Evolutionary conservation across 64 coral and sea anemone genomes (phyloP).

Genomic region (Catalaphyllia jardinei): DNA sequence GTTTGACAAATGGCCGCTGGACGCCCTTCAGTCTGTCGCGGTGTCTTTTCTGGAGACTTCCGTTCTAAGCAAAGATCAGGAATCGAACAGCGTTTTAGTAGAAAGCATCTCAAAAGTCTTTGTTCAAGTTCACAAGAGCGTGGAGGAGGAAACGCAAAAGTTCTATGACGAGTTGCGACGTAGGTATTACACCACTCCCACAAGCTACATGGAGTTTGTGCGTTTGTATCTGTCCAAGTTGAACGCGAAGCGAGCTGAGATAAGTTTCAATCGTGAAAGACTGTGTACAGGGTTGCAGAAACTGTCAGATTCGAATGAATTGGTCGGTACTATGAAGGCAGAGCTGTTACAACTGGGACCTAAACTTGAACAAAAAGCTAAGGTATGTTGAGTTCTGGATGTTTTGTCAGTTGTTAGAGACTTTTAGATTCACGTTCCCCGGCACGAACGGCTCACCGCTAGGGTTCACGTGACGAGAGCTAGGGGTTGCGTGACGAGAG

Average conservation of each 20-base stretch:
- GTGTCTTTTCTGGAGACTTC: constrained; percentile 64
- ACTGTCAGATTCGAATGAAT: constrained; percentile 73
- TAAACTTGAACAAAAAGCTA: constrained; percentile 87
- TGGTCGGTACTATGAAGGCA: constrained; percentile 83
- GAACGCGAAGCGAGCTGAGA: constrained; percentile 70
- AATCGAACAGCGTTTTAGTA: constrained; percentile 27
- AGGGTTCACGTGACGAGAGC: too few species aligned
- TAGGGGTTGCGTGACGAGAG: too few species aligned
- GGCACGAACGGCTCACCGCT: too few species aligned
- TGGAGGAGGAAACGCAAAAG: constrained; percentile 39
- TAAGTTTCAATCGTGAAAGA: constrained; percentile 69
- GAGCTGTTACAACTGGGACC: constrained; percentile 83
- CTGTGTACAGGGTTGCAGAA: constrained; percentile 78
- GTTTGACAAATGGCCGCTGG: constrained; percentile 95
- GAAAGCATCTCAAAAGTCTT: constrained; percentile 70
- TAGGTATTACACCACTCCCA: constrained; percentile 81
- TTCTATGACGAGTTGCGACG: constrained; percentile 89
- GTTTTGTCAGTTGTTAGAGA: too few species aligned
- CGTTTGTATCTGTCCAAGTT: constrained; percentile 70
- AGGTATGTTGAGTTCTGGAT: constrained; percentile 29
- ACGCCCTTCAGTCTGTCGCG: constrained; percentile 85
- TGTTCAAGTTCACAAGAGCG: constrained; percentile 45
- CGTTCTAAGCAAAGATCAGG: constrained; percentile 38
- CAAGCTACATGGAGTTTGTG: constrained; percentile 93
- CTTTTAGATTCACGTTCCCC: too few species aligned